Conservation (phyloP, 2,888 invertebrate species). For the Anorthoa munda region DNA sequence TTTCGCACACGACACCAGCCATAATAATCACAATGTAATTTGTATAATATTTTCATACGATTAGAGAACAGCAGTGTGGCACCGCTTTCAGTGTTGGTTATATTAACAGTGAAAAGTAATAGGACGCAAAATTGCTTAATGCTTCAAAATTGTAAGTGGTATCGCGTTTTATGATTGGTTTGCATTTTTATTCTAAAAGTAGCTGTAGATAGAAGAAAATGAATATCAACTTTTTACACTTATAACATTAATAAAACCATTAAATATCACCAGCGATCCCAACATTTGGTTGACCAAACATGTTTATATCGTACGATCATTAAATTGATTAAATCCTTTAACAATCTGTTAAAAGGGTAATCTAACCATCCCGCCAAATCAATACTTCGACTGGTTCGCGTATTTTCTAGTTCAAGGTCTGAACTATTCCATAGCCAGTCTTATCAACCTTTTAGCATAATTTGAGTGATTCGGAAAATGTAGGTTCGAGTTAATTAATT, state of each 20-base stretch:
- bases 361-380: conserved; percentile 41
- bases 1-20: conserved; percentile 87
- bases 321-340: neutral
- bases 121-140: conserved; percentile 78
- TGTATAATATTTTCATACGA: conserved; percentile 78
- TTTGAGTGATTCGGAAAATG: conserved; percentile 43
- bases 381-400: conserved; percentile 45
- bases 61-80: conserved; percentile 81
- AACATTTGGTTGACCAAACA: neutral
- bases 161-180: conserved; percentile 48
- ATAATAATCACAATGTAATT: conserved; percentile 89
- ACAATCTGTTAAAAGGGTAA: neutral
- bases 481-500: conserved; percentile 28
- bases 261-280: neutral
- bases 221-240: neutral
- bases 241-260: neutral
- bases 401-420: conserved; percentile 60
- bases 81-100: conserved; percentile 82
- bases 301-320: neutral
- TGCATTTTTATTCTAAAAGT: conserved; percentile 33
- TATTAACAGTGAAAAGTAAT: conserved; percentile 69
- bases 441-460: conserved; percentile 43
- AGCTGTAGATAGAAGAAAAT: neutral
- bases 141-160: conserved; percentile 84
- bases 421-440: conserved; percentile 16